Evolutionary conservation across 2,797 vertebrate species (phyloP).

Genomic region (Xenopus petersii): DNA sequence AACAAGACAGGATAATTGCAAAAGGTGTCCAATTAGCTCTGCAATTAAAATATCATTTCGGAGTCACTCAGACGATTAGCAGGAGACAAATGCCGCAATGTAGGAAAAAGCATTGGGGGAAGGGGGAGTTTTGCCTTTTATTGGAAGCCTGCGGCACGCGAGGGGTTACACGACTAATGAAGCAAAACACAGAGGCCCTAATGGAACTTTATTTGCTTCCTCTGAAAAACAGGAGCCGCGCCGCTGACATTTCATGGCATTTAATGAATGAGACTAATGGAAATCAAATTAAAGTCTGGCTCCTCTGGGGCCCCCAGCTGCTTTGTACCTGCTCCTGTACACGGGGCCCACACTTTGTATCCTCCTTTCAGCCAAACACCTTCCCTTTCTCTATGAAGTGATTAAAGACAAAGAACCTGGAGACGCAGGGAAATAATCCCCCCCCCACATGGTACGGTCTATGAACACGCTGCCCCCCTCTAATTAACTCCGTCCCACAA

Average conservation of each 20-base stretch:
- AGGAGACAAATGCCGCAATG: neutral
- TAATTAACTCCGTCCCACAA: too few relatives aligned
- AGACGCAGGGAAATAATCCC: too few relatives aligned
- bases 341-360: too few relatives aligned
- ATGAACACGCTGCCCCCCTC: too few relatives aligned
- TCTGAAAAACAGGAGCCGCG: constrained; percentile 23
- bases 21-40: constrained; percentile 23
- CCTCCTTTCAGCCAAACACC: too few relatives aligned
- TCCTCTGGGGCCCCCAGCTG: constrained; percentile 12
- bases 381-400: too few relatives aligned
- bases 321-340: too few relatives aligned
- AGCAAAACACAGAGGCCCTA: constrained; percentile 3
- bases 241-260: constrained; percentile 39
- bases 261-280: constrained; percentile 42
- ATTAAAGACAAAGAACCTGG: too few relatives aligned
- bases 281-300: constrained; percentile 31
- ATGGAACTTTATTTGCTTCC: constrained; percentile 20
- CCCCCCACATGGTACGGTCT: too few relatives aligned
- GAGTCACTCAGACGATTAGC: constrained; percentile 11
- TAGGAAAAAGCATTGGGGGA: neutral
- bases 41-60: constrained; percentile 37
- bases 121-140: too few relatives aligned
- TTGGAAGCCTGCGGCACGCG: neutral
- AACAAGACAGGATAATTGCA: constrained; percentile 37
- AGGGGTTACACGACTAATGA: constrained; percentile 26